Conservation (phyloP, 1,140 invertebrate genomes). For the Lineus longissimus region DNA sequence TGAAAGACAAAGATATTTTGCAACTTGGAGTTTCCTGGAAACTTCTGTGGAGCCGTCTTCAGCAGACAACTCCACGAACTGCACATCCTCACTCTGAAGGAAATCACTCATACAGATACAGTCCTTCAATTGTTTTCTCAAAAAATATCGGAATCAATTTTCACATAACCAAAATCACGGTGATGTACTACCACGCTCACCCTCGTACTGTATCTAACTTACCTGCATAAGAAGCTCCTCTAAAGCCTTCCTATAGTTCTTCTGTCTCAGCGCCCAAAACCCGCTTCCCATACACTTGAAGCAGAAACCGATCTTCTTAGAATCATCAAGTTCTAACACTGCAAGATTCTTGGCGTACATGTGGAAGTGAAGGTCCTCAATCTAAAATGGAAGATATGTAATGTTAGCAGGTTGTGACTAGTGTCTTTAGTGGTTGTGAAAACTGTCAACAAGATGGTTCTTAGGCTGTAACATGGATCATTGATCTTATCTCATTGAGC, state of each 20-base stretch:
- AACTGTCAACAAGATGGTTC: neutral
- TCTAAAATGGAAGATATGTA: neutral
- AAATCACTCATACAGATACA: no score
- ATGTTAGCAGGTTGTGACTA: neutral
- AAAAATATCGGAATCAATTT: no score
- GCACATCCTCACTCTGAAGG: no score
- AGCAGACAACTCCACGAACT: no score
- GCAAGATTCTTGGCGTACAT: neutral
- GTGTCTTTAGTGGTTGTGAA: neutral
- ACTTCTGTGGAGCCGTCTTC: no score
- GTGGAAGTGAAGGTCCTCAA: neutral
- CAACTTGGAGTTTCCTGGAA: no score
- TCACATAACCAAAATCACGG: no score
- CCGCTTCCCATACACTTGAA: neutral
- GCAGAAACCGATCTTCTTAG: neutral
- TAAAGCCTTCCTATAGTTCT: neutral
- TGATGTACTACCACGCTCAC: no score
- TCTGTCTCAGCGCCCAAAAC: conserved; percentile 4
- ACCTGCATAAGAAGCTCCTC: neutral
- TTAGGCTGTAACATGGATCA: neutral
- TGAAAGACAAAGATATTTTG: no score
- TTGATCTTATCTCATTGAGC: neutral
- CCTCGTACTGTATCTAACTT: no score
- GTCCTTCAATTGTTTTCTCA: no score
- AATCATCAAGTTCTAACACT: neutral